phyloP scores from a whole-genome alignment of 2,888 invertebrate genomes.

The Eupithecia vulgata region DNA sequence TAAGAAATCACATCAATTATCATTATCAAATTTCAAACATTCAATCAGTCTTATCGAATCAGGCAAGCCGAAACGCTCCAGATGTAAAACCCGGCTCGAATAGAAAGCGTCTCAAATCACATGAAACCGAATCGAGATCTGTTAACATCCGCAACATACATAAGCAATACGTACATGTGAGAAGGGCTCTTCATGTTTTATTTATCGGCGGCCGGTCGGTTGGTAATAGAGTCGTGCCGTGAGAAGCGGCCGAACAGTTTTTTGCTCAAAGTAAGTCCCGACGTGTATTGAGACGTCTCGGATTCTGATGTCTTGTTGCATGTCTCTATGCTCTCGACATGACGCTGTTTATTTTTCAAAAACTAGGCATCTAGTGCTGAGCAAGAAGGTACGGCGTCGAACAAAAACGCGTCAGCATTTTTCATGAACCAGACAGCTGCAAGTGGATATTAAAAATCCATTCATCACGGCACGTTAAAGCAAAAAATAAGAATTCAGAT shows the following conservation, averaged over 20 bases:
- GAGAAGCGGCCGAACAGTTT: constrained; percentile 79
- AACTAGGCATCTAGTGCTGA: constrained; percentile 35
- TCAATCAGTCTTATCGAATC: constrained; percentile 32
- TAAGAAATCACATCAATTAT: background rate
- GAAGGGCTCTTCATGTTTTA: constrained; percentile 84
- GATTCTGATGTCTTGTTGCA: constrained; percentile 82
- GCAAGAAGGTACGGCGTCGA: constrained; percentile 44
- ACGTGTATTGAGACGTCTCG: constrained; percentile 80
- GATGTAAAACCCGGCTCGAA: constrained; percentile 49
- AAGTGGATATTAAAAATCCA: constrained; percentile 80
- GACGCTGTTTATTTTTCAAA: constrained; percentile 74
- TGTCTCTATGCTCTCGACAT: constrained; percentile 77
- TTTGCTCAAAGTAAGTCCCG: constrained; percentile 73
- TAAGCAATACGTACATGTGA: constrained; percentile 69
- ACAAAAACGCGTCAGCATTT: constrained; percentile 59
- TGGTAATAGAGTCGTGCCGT: constrained; percentile 83
- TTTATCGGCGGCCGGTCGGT: constrained; percentile 80
- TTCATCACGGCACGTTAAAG: constrained; percentile 69
- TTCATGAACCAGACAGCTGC: constrained; percentile 73
- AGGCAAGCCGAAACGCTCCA: constrained; percentile 46
- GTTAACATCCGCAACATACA: constrained; percentile 75
- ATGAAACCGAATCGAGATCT: constrained; percentile 72
- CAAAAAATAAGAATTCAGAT: constrained; percentile 80
- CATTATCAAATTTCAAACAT: constrained; percentile 2
- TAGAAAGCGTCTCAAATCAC: constrained; percentile 77